phyloP scores from a whole-genome alignment of 2,113 vertebrate genomes.

The Panurus biarmicus region DNA sequence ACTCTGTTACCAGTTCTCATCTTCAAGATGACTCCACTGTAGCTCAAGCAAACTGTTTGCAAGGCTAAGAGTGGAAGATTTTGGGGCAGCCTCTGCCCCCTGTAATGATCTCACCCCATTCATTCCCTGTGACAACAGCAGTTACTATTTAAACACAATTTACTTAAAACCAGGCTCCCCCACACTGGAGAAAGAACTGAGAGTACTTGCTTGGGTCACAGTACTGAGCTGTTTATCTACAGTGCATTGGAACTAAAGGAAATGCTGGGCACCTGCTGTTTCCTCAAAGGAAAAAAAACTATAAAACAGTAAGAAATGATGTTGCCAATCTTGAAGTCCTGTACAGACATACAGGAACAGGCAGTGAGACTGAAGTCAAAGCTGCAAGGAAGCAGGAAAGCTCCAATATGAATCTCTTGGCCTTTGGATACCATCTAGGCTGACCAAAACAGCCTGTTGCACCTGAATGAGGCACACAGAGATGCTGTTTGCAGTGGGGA shows the following conservation, averaged over 20 bases:
- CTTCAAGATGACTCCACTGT: background rate
- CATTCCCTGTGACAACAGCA: background rate
- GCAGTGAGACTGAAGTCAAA: background rate
- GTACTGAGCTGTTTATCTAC: background rate
- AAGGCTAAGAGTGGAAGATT: background rate
- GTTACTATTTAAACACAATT: background rate
- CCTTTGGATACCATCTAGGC: background rate
- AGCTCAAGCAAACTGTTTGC: background rate
- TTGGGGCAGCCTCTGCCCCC: background rate
- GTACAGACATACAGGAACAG: background rate
- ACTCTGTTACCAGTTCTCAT: background rate
- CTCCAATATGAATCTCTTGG: background rate
- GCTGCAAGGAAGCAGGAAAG: background rate
- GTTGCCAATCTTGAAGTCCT: background rate
- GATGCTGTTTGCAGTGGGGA: background rate
- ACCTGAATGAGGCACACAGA: background rate
- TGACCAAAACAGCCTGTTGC: background rate
- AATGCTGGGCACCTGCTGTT: background rate
- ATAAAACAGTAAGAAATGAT: background rate
- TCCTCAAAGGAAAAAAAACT: too few relatives aligned
- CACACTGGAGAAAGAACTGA: background rate
- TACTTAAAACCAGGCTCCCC: background rate
- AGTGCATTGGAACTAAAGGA: background rate
- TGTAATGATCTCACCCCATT: background rate
- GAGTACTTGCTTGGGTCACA: background rate